Conservation (phyloP, 1,140 invertebrate species). For the Vanessa tameamea region DNA sequence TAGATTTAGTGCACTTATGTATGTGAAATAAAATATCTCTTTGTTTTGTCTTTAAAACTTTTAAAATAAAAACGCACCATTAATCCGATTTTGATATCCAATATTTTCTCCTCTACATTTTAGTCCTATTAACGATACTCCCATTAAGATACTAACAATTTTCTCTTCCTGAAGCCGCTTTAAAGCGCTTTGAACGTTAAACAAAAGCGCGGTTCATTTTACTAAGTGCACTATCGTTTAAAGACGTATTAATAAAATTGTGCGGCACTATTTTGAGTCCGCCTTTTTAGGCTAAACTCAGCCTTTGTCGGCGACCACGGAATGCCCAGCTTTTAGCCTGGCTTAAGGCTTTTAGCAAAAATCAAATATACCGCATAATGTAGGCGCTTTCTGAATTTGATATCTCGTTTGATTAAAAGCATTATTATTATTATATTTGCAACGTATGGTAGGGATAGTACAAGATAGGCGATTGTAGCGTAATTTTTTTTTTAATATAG, state of each 20-base stretch:
- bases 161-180: background rate
- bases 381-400: slow-evolving; percentile 12
- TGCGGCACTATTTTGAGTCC: slow-evolving; percentile 8
- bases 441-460: no score
- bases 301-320: slow-evolving; percentile 45
- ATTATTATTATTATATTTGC: no score
- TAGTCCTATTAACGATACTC: background rate
- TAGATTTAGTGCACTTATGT: no score
- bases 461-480: no score
- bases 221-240: slow-evolving; percentile 18
- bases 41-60: no score
- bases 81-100: background rate
- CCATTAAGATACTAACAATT: slow-evolving; percentile 3
- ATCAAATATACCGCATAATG: slow-evolving; percentile 32
- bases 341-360: slow-evolving; percentile 48
- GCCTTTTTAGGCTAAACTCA: slow-evolving; percentile 31
- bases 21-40: no score
- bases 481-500: no score
- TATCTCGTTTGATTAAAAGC: background rate
- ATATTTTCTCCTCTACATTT: background rate
- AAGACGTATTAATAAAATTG: slow-evolving; percentile 23
- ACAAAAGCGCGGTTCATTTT: slow-evolving; percentile 9
- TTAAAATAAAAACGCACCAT: no score
- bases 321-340: slow-evolving; percentile 45
- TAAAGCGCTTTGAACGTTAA: slow-evolving; percentile 5